Percentiles rank a stretch among this genome's conserved stretches.
These are phyloP conservation scores for Virgularia gustaviana DNA, from an alignment of 92 coral and sea anemone genomes.

Conservation along the genomic window DNA sequence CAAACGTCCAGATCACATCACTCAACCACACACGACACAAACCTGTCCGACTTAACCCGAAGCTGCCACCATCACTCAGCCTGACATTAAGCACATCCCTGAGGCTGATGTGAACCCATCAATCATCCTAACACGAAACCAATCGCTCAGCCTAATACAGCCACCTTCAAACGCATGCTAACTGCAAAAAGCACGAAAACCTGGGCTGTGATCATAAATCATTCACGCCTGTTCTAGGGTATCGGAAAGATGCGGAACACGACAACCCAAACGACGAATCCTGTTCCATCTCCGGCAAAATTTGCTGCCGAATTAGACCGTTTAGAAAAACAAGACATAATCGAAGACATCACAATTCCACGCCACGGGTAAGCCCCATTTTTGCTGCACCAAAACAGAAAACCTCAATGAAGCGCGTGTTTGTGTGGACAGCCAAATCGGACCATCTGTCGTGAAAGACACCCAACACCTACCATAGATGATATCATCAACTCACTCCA, in stretches of 20 bases:
- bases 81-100: background rate
- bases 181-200: conserved; percentile 14
- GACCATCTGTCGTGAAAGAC: conserved; percentile 33
- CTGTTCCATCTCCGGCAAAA: conserved; percentile 37
- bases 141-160: background rate
- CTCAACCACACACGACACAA: background rate
- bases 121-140: background rate
- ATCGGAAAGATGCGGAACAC: conserved; percentile 25
- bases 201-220: background rate
- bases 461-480: conserved; percentile 35
- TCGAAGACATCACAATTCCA: conserved; percentile 40
- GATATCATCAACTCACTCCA: conserved; percentile 40
- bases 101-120: background rate
- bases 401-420: conserved; percentile 30
- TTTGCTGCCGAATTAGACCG: conserved; percentile 35
- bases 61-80: background rate
- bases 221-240: conserved; percentile 29
- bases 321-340: conserved; percentile 31
- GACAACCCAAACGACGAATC: conserved; percentile 25
- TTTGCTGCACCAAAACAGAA: conserved; percentile 41
- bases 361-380: conserved; percentile 42
- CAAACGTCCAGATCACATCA: background rate
- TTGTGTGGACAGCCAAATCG: conserved; percentile 33
- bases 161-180: conserved; percentile 10
- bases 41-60: background rate